Evolutionary conservation across 1,140 invertebrate genomes (phyloP).

Genomic region (Eurosta solidaginis): DNA sequence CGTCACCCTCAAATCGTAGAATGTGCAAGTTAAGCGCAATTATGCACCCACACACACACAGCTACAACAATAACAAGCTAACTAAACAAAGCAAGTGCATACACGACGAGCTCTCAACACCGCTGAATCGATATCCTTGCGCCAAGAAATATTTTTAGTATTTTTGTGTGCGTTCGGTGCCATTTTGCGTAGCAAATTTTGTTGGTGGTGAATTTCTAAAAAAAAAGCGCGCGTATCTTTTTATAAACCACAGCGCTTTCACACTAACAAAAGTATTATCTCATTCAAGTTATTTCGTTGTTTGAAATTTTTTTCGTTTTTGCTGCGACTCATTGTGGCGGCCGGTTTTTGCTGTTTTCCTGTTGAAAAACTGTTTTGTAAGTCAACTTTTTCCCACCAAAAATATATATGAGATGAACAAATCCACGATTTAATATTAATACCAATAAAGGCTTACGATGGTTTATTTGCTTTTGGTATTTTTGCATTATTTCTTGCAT

Average conservation of each 20-base stretch:
- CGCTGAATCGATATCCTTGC: background rate
- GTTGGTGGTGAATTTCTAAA: slow-evolving; percentile 4
- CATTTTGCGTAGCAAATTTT: background rate
- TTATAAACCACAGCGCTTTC: background rate
- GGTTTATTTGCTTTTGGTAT: too few species aligned
- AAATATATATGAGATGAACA: background rate
- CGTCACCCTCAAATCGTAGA: background rate
- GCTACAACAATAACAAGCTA: background rate
- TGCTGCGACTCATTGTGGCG: background rate
- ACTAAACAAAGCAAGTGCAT: background rate
- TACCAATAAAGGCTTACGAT: too few species aligned
- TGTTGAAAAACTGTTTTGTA: slow-evolving; percentile 32
- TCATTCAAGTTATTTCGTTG: background rate
- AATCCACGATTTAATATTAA: too few species aligned
- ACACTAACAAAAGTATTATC: too few species aligned
- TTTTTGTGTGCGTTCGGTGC: background rate
- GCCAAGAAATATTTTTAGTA: background rate
- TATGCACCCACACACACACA: background rate
- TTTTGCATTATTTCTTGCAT: too few species aligned
- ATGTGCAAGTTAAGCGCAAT: background rate
- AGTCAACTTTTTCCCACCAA: slow-evolving; percentile 32
- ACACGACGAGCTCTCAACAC: background rate
- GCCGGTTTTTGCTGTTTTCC: slow-evolving; percentile 38
- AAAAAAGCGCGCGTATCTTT: background rate
- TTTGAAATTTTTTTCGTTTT: background rate